A percentile compares a stretch with the other conserved stretches of the same genome.
These are phyloP conservation scores for Lophura nycthemera DNA, from an alignment of 2,113 vertebrate genomes.

Conservation along the genomic window DNA sequence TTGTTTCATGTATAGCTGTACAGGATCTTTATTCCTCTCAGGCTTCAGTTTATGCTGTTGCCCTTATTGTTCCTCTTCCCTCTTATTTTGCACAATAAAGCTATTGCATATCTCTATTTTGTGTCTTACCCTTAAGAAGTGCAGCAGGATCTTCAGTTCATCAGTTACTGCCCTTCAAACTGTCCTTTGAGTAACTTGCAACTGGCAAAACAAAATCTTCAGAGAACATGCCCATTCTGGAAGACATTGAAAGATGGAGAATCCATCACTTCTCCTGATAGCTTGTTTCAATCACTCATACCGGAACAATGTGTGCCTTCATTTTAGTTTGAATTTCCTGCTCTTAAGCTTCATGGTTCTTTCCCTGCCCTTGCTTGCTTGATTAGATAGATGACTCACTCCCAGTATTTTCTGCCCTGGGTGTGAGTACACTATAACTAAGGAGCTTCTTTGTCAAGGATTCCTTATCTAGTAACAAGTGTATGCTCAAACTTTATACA, in stretches of 20 bases:
- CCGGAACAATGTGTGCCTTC: background rate
- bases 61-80: background rate
- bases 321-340: background rate
- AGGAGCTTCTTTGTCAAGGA: background rate
- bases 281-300: constrained; percentile 4
- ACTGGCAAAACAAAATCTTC: background rate
- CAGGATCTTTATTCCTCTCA: background rate
- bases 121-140: background rate
- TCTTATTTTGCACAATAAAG: background rate
- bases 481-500: background rate
- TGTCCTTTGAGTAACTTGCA: background rate
- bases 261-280: background rate
- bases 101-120: background rate
- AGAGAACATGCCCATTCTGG: background rate
- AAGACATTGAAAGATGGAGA: background rate
- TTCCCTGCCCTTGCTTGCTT: background rate
- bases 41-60: accelerated
- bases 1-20: background rate
- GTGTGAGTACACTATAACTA: background rate
- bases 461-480: background rate
- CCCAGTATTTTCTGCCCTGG: background rate
- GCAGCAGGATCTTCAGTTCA: background rate
- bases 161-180: background rate
- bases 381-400: background rate
- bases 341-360: background rate